phyloP scores from a whole-genome alignment of 2,797 vertebrate species.

The Rhinoraja longicauda region DNA sequence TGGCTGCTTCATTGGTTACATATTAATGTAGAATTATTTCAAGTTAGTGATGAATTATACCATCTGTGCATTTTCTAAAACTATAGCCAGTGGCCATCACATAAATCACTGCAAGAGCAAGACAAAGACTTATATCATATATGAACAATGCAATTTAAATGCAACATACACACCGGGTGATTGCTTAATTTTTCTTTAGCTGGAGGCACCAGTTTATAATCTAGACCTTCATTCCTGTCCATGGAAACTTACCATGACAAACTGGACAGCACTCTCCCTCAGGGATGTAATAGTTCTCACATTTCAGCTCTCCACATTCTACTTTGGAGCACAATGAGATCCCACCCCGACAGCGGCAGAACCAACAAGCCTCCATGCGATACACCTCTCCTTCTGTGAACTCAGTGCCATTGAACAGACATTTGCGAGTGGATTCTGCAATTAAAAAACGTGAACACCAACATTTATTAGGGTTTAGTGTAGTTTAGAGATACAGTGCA shows the following conservation, averaged over 20 bases:
- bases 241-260: slow-evolving; percentile 60
- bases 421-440: slow-evolving; percentile 58
- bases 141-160: background rate
- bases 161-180: background rate
- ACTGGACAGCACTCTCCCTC: slow-evolving; percentile 73
- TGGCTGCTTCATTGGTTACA: background rate
- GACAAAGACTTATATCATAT: background rate
- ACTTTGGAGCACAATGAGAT: slow-evolving; percentile 74
- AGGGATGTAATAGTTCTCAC: slow-evolving; percentile 69
- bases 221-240: background rate
- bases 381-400: slow-evolving; percentile 66
- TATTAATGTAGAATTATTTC: background rate
- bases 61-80: background rate
- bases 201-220: background rate
- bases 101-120: background rate
- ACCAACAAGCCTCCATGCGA: slow-evolving; percentile 69
- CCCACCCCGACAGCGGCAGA: slow-evolving; percentile 69
- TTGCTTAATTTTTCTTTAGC: background rate
- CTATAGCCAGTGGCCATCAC: background rate
- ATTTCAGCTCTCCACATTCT: slow-evolving; percentile 66
- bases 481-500: no score
- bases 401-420: slow-evolving; percentile 62
- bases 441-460: slow-evolving; percentile 10
- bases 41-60: background rate
- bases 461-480: background rate